These are phyloP conservation scores for Brachionus angularis DNA, from an alignment of 1,140 invertebrate species.

Conservation along the genomic window DNA sequence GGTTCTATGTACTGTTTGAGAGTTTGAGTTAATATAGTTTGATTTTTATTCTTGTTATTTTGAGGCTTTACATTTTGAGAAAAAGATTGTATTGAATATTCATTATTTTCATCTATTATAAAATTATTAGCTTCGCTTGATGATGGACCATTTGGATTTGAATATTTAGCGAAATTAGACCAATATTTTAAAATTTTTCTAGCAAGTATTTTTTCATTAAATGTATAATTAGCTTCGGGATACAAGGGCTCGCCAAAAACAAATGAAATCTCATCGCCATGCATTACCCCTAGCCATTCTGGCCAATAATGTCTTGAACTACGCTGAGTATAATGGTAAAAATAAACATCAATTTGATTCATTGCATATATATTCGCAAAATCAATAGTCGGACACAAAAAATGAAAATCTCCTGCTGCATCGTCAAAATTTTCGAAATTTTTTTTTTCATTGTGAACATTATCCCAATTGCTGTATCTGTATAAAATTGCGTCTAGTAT, in stretches of 20 bases:
- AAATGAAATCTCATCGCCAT: conserved; percentile 73
- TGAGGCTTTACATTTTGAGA: background rate
- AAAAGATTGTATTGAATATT: no score
- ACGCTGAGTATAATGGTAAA: conserved; percentile 87
- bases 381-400: conserved; percentile 89
- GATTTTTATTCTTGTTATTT: background rate
- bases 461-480: conserved; percentile 3
- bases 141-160: conserved; percentile 36
- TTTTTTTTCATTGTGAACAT: conserved; percentile 39
- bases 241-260: conserved; percentile 85
- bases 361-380: conserved; percentile 82
- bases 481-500: conserved; percentile 63
- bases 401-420: conserved; percentile 79
- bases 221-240: conserved; percentile 66
- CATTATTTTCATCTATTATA: no score
- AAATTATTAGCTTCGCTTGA: no score
- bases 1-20: conserved; percentile 8
- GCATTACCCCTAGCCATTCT: conserved; percentile 42
- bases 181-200: conserved; percentile 78
- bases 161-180: conserved; percentile 76
- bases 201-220: conserved; percentile 71
- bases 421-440: conserved; percentile 40
- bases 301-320: conserved; percentile 24
- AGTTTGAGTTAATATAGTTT: background rate
- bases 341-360: conserved; percentile 71